Evolutionary conservation across 2,888 invertebrate genomes (phyloP).

Genomic region (Mesorhabditis spiculigera): DNA sequence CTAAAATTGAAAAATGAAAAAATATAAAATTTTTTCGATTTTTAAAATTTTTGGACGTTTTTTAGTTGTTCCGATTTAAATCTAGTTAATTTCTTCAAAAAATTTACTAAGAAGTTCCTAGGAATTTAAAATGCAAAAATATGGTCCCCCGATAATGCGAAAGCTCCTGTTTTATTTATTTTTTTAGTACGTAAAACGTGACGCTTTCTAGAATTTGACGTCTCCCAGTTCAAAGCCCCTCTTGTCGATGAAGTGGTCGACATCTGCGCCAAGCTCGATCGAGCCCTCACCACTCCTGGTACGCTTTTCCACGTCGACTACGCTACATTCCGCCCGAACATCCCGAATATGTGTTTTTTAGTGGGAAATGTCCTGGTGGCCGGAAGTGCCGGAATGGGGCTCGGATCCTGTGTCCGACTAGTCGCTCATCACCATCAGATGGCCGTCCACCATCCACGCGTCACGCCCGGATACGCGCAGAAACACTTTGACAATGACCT

Average conservation of each 20-base stretch:
- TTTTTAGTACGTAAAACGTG: not conserved
- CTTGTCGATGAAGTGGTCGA: constrained; percentile 71
- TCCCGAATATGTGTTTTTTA: not conserved
- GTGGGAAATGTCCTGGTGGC: constrained; percentile 70
- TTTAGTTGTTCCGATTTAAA: too few species aligned
- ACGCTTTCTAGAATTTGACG: constrained; percentile 68
- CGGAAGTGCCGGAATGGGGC: constrained; percentile 77
- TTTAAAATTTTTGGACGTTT: too few species aligned
- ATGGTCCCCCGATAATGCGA: too few species aligned
- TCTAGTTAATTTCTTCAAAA: too few species aligned
- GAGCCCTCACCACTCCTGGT: constrained; percentile 67
- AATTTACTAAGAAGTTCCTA: too few species aligned
- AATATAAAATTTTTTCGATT: too few species aligned
- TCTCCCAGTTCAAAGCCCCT: constrained; percentile 68
- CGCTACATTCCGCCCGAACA: too few species aligned
- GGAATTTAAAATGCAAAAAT: too few species aligned
- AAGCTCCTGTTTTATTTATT: not conserved
- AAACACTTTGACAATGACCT: constrained; percentile 75
- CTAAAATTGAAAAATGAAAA: too few species aligned
- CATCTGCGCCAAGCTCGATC: constrained; percentile 69
- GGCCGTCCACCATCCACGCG: constrained; percentile 65
- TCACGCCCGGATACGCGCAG: constrained; percentile 66
- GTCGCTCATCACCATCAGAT: constrained; percentile 74
- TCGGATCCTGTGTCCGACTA: constrained; percentile 75
- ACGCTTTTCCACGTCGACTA: not conserved